These are phyloP conservation scores for Simalia tracyae DNA, from an alignment of 2,797 vertebrate genomes.

Conservation along the genomic window DNA sequence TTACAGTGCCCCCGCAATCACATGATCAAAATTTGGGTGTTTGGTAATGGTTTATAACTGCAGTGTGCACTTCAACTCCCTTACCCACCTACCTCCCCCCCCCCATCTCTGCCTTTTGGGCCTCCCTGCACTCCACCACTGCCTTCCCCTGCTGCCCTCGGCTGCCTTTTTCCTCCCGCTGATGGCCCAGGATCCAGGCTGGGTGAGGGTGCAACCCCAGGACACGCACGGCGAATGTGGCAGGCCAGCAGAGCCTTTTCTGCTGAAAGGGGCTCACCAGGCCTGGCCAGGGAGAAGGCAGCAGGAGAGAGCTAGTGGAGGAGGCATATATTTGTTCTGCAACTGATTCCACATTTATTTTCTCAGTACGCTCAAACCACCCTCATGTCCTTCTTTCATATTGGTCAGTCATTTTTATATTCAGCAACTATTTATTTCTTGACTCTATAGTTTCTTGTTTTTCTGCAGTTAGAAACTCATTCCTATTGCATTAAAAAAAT, in stretches of 20 bases:
- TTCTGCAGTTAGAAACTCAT: neutral
- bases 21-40: neutral
- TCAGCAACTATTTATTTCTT: neutral
- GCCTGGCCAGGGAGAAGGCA: no score
- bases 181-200: neutral
- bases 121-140: neutral
- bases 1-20: neutral
- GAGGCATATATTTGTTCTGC: neutral
- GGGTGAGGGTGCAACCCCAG: neutral
- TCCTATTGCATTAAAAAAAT: neutral
- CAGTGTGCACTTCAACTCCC: neutral
- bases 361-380: neutral
- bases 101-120: neutral
- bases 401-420: neutral
- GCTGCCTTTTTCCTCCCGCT: neutral
- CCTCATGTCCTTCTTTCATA: neutral
- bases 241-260: neutral
- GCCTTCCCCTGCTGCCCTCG: neutral
- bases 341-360: neutral
- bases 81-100: neutral
- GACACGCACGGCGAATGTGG: neutral
- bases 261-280: no score
- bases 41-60: neutral
- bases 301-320: no score
- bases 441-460: neutral